Base-by-base conservation (phyloP, 2,888 invertebrate genomes). In the Drosophila paranaensis region DNA sequence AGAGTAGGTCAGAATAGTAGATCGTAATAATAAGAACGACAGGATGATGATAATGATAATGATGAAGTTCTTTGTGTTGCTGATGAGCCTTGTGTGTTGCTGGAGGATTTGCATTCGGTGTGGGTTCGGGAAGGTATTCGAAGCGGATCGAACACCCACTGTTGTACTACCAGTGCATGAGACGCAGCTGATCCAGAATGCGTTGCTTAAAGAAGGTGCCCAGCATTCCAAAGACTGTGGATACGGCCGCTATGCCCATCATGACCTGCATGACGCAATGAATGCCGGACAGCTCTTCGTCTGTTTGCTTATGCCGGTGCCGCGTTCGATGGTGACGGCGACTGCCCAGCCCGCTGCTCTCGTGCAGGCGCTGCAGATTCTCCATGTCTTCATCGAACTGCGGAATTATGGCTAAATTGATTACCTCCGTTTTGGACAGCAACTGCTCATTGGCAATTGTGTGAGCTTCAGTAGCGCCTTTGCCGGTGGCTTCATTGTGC, bases 111-210 rank as follows among this genome's bases (percentile, higher is more conserved):
- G n/a, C n/a, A n/a, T n/a, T n/a, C n/a, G n/a, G n/a, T n/a, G 13
- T 30, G 48, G 66, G 65, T 33, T 39, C 55, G 39, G 71, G 60
- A 42, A 67, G 82, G 89, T 83, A 89, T 87, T 86, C 86, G 83
- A 82, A 79, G 69, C 70, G 6, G 11, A 27, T 77, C 74, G 77
- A 73, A 73, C 73, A 74, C 70, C 77, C 50, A 78, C 35, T 92
- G 87, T 90, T 91, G 91, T 92, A 92, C 93, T 93, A 93, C 93
- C 93, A 93, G 90, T 93, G 93, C 93, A 93, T 92, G 65, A 92
- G 74, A 37, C 92, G 92, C 74, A 93, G 88, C 80, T 93, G 92
- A 89, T 93, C 92, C 37, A 93, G 82, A 67, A 93, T 92, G 74
- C 93, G 91, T 77, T 93, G 92, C 79, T 93, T 93, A 73, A 93